These are phyloP conservation scores for Hoplostethus mediterraneus DNA, from an alignment of 2,797 vertebrate species.

Conservation along the genomic window DNA sequence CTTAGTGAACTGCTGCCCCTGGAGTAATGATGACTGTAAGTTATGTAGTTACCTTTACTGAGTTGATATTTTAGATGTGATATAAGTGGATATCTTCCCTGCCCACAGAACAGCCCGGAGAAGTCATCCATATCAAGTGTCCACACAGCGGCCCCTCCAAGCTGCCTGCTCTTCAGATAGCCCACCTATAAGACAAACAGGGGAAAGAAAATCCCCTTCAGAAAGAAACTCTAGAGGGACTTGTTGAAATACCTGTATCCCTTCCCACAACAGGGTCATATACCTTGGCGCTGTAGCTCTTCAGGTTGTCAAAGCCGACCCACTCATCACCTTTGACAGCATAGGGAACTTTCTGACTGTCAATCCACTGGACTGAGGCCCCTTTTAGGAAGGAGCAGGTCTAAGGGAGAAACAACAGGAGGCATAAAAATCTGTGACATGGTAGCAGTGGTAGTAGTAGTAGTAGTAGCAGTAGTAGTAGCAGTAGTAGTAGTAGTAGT, in stretches of 20 bases:
- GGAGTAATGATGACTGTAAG: background rate
- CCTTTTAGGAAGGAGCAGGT: constrained; percentile 81
- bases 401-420: constrained; percentile 57
- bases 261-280: background rate
- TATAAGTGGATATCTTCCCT: constrained; percentile 72
- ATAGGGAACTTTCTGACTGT: constrained; percentile 83
- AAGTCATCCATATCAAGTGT: constrained; percentile 79
- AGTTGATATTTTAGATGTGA: constrained; percentile 60
- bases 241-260: background rate
- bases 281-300: constrained; percentile 86
- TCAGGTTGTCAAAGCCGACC: constrained; percentile 87
- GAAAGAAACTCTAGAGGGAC: background rate
- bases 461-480: no score
- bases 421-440: background rate
- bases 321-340: constrained; percentile 81
- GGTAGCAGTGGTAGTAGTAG: background rate
- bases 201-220: background rate
- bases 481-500: no score
- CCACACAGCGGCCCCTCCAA: constrained; percentile 76
- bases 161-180: constrained; percentile 59
- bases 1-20: background rate
- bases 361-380: constrained; percentile 80
- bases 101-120: constrained; percentile 73
- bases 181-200: constrained; percentile 51
- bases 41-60: constrained; percentile 44